A percentile compares a stretch with the other conserved stretches of the same genome.
phyloP scores from a whole-genome alignment of 2,888 invertebrate genomes.

The Synanthedon andrenaeformis region DNA sequence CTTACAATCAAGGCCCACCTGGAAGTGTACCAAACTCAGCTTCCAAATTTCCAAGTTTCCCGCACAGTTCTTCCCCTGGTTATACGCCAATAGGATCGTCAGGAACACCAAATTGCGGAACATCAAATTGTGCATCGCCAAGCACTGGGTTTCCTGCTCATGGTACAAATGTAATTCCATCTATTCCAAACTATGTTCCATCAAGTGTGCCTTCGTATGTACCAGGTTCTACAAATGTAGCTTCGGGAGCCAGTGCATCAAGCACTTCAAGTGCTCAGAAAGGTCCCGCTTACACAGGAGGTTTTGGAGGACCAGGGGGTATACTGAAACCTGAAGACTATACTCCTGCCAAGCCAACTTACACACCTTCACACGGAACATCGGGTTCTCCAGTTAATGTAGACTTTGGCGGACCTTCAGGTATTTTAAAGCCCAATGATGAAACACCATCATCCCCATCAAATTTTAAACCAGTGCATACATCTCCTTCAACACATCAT shows the following conservation, averaged over 20 bases:
- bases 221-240: conserved; percentile 1
- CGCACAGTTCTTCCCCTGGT: conserved; percentile 9
- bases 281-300: conserved; percentile 22
- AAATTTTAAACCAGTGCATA: conserved; percentile 3
- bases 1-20: background rate
- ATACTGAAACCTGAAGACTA: conserved; percentile 36
- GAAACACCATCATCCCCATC: conserved; percentile 3
- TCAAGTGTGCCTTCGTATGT: background rate
- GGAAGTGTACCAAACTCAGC: background rate
- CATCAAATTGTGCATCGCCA: background rate
- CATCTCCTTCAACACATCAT: conserved; percentile 6
- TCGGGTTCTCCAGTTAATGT: background rate
- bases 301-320: conserved; percentile 35
- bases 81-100: conserved; percentile 5
- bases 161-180: too few species aligned
- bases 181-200: background rate
- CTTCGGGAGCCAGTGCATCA: background rate
- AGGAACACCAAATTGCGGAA: conserved; percentile 4
- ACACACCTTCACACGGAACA: conserved; percentile 1
- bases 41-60: conserved; percentile 5
- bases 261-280: conserved; percentile 12
- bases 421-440: conserved; percentile 11
- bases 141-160: background rate
- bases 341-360: conserved; percentile 14
- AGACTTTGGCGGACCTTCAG: conserved; percentile 15